Conservation (phyloP, 2,113 vertebrate genomes). For the Platichthys stellatus region DNA sequence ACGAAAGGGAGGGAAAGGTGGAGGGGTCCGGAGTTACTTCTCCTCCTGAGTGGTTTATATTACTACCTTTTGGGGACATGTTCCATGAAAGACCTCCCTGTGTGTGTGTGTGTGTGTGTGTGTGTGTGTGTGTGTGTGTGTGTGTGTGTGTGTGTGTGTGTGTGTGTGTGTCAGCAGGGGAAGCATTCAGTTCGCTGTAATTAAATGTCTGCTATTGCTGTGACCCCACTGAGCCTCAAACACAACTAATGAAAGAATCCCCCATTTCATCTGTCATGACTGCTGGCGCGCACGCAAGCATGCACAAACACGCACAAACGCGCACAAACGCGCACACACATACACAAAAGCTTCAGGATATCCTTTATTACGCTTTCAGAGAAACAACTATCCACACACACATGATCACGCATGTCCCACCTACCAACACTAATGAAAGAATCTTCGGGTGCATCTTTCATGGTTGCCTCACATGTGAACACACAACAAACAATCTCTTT, state of each 20-base stretch:
- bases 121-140: constrained; percentile 31
- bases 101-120: background rate
- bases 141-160: constrained; percentile 21
- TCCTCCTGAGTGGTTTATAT: constrained; percentile 73
- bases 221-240: constrained; percentile 71
- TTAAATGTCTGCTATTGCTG: constrained; percentile 73
- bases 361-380: too few relatives aligned
- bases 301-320: background rate
- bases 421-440: background rate
- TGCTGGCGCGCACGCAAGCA: background rate
- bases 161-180: constrained; percentile 36
- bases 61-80: constrained; percentile 70
- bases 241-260: constrained; percentile 74
- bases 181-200: constrained; percentile 67
- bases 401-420: background rate
- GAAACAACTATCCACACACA: background rate
- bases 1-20: constrained; percentile 34
- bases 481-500: too few relatives aligned
- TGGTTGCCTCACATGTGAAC: background rate
- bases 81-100: constrained; percentile 57
- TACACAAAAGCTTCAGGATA: background rate
- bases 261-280: constrained; percentile 65
- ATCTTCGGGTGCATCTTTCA: background rate
- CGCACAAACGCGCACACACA: too few relatives aligned
- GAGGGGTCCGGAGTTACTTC: constrained; percentile 42